Conservation (phyloP, 2,113 vertebrate genomes). For the Petrocephalus microphthalmus region DNA sequence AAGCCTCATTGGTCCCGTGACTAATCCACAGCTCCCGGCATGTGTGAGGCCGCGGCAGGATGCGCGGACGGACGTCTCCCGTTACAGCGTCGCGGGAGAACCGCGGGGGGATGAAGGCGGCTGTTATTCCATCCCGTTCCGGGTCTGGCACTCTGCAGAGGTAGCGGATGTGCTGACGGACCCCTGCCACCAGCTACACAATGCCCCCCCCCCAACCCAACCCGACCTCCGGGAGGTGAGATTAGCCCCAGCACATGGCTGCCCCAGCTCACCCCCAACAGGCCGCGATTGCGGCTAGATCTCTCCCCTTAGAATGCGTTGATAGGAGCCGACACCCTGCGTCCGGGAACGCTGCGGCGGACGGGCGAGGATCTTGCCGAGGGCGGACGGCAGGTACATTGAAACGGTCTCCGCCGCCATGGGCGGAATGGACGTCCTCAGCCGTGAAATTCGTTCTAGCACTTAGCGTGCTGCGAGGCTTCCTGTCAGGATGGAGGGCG, state of each 20-base stretch:
- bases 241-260: not conserved
- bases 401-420: not conserved
- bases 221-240: not conserved
- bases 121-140: not conserved
- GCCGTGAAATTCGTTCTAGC: not conserved
- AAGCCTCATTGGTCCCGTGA: slow-evolving; percentile 1
- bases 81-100: not conserved
- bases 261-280: not conserved
- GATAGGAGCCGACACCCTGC: not conserved
- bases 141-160: not conserved
- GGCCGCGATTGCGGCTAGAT: not conserved
- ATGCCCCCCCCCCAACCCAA: not conserved
- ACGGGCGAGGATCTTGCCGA: not conserved
- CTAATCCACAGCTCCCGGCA: not conserved
- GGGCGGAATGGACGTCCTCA: not conserved
- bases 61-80: not conserved
- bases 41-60: not conserved
- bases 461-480: not conserved
- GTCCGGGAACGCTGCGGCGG: not conserved
- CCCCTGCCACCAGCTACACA: not conserved
- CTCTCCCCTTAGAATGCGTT: not conserved
- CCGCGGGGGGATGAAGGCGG: not conserved
- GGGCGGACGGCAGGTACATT: not conserved
- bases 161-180: not conserved
- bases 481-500: not conserved